A percentile compares a stretch with the other conserved stretches of the same genome.
phyloP scores from a whole-genome alignment of 2,888 invertebrate species.

The Macrostomum cliftonense region DNA sequence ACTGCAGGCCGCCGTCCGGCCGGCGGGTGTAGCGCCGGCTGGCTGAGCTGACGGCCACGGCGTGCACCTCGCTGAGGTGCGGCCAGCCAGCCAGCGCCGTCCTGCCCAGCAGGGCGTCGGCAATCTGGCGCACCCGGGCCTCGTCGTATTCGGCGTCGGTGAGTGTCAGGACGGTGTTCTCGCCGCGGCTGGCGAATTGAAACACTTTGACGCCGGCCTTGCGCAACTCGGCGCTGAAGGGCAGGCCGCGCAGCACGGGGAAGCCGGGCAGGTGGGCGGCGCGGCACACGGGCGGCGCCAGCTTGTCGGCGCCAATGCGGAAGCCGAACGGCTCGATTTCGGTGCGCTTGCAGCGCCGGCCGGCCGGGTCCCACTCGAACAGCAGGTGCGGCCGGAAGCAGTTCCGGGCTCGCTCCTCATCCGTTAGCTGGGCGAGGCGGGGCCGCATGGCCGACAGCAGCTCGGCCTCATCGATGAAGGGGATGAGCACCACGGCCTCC shows the following conservation, averaged over 20 bases:
- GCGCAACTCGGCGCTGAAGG: slow-evolving; percentile 53
- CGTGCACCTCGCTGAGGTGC: slow-evolving; percentile 60
- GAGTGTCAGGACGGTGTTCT: slow-evolving; percentile 57
- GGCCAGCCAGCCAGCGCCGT: slow-evolving; percentile 73
- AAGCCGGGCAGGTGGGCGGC: slow-evolving; percentile 69
- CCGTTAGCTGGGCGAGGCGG: slow-evolving; percentile 55
- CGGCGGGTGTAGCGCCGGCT: neutral
- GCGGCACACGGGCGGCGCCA: slow-evolving; percentile 48
- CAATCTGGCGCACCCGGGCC: slow-evolving; percentile 50
- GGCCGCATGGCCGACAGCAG: slow-evolving; percentile 63
- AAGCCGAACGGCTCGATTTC: neutral
- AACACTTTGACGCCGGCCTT: slow-evolving; percentile 57
- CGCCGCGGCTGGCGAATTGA: slow-evolving; percentile 60
- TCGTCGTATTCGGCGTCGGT: slow-evolving; percentile 65
- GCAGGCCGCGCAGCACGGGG: slow-evolving; percentile 67
- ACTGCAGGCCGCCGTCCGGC: neutral
- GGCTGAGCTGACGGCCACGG: slow-evolving; percentile 43
- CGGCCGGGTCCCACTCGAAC: slow-evolving; percentile 45
- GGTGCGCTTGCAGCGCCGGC: neutral
- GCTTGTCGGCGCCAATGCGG: slow-evolving; percentile 38
- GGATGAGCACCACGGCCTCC: slow-evolving; percentile 80
- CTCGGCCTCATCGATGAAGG: slow-evolving; percentile 76
- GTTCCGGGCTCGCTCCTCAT: slow-evolving; percentile 62
- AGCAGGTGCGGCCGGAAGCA: slow-evolving; percentile 66
- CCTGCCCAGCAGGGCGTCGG: slow-evolving; percentile 46